A percentile compares a stretch with the other conserved stretches of the same genome.
These are phyloP conservation scores for Pseudolycoriella hygida DNA, from an alignment of 2,888 invertebrate species.

Conservation along the genomic window DNA sequence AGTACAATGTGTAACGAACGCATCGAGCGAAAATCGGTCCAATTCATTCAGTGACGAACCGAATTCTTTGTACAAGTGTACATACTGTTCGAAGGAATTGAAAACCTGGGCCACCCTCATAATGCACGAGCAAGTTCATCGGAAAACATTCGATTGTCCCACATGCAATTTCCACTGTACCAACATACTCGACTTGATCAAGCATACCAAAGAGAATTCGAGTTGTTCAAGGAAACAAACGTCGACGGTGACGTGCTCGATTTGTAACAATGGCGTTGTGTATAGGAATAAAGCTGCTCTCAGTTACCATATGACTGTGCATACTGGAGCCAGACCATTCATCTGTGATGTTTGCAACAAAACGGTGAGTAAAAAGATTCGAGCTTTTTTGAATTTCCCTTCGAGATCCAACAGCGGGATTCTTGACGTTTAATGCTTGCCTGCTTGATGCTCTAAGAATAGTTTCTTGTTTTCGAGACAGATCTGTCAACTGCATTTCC, in stretches of 20 bases:
- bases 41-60: too few relatives aligned
- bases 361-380: not conserved
- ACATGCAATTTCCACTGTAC: not conserved
- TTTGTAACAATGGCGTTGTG: not conserved
- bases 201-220: not conserved
- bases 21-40: too few relatives aligned
- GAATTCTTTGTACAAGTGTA: not conserved
- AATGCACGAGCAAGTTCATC: not conserved
- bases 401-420: not conserved
- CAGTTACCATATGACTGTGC: not conserved
- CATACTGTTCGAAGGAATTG: not conserved
- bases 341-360: not conserved
- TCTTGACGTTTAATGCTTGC: too few relatives aligned
- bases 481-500: too few relatives aligned
- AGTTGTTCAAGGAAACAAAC: not conserved
- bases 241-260: not conserved
- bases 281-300: not conserved
- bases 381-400: not conserved
- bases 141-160: not conserved
- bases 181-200: too few relatives aligned
- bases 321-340: not conserved
- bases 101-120: not conserved
- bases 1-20: too few relatives aligned
- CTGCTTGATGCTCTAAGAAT: too few relatives aligned
- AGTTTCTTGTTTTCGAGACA: too few relatives aligned